Evolutionary conservation across 2,888 invertebrate genomes (phyloP).

Genomic region (Dicroscelio sp.): DNA sequence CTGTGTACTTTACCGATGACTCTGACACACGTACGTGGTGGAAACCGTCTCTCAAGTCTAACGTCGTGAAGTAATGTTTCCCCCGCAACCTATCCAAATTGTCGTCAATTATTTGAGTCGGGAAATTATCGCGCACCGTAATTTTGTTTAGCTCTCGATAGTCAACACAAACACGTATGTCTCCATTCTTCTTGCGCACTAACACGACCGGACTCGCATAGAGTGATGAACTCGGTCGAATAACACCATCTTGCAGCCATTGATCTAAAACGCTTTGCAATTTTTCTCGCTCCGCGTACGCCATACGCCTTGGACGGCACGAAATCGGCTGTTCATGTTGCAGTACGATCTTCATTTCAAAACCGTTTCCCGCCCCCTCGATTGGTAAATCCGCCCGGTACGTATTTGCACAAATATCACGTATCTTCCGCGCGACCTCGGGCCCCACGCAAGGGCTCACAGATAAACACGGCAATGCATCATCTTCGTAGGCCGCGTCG

Average conservation of each 20-base stretch:
- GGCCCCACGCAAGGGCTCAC: background rate
- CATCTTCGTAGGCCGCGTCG: background rate
- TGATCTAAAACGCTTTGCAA: background rate
- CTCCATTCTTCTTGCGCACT: slow-evolving; percentile 20
- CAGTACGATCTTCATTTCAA: background rate
- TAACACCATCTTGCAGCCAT: background rate
- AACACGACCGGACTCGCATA: slow-evolving; percentile 35
- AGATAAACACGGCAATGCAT: background rate
- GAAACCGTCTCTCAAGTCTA: slow-evolving; percentile 31
- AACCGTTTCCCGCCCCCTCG: background rate
- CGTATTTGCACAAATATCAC: background rate
- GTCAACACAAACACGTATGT: slow-evolving; percentile 17
- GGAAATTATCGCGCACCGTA: slow-evolving; percentile 32
- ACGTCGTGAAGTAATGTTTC: slow-evolving; percentile 21
- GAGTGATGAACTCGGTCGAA: background rate
- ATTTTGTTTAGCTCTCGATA: slow-evolving; percentile 14
- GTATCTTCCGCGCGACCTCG: background rate
- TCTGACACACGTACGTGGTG: slow-evolving; percentile 13
- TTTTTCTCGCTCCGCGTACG: background rate
- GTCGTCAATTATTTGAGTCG: slow-evolving; percentile 33
- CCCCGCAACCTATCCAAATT: background rate
- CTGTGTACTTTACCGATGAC: background rate
- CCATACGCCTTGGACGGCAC: background rate
- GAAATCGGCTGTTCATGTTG: slow-evolving; percentile 18
- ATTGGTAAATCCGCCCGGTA: background rate